These are phyloP conservation scores for Narcine bancroftii DNA, from an alignment of 2,113 vertebrate genomes.

Conservation along the genomic window DNA sequence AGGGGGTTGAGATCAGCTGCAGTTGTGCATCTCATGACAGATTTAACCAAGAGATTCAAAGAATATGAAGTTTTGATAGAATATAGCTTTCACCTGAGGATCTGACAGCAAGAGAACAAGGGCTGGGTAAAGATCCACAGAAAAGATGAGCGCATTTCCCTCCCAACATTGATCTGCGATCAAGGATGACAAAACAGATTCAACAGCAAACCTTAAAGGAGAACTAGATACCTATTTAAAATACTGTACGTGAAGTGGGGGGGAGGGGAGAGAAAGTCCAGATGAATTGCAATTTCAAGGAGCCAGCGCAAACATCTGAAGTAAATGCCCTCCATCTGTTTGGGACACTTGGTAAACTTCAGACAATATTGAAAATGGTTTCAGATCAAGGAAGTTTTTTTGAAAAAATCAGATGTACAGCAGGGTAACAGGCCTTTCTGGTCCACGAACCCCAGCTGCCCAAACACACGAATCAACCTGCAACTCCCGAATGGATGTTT, in stretches of 20 bases:
- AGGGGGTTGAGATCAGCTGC: not conserved
- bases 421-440: no score
- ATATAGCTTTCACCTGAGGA: not conserved
- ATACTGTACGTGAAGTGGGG: no score
- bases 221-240: not conserved
- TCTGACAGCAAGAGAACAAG: no score
- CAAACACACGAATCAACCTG: no score
- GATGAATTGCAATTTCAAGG: not conserved
- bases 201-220: not conserved
- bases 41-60: not conserved
- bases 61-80: not conserved
- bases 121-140: not conserved
- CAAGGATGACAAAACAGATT: not conserved
- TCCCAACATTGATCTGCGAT: not conserved
- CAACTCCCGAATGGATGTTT: no score
- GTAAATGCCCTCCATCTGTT: not conserved
- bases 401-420: no score
- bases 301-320: not conserved
- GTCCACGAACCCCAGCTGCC: no score
- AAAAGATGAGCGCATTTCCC: not conserved
- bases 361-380: not conserved
- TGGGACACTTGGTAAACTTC: not conserved
- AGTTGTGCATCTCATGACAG: not conserved
- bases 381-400: not conserved
- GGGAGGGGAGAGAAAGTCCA: not conserved